Base-by-base conservation (phyloP, 2,113 vertebrate species). In the Pseudorasbora parva region DNA sequence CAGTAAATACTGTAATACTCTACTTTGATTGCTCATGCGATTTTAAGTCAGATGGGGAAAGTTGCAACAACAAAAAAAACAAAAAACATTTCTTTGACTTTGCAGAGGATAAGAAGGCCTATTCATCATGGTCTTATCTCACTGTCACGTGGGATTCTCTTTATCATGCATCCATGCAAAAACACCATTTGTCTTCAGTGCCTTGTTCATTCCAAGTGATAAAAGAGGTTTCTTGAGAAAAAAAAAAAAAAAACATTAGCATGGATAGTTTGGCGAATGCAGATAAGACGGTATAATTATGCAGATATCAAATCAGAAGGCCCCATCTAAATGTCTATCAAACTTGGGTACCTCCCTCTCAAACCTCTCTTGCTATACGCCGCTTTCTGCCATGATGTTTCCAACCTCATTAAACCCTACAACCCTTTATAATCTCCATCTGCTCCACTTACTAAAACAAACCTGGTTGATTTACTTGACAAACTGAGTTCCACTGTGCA, bases 101-200 rank as follows among this genome's bases (percentile, higher is more conserved):
- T 93, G 91, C 91, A 90, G 88, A 87, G 75, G 64, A 73, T 62
- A 51, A 74, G 76, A 73, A 56, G 89, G 77, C 91, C 85, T 92
- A 93, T 94, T 91, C 88, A 91, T 94, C 92, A 94, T 87, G 76
- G 69, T 83, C 92, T 94, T 94, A 94, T 94, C 94, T 90, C 66
- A 69, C 37, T 1, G 91, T 94, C 92, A 91, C 91, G 85, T 75
- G 83, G 89, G 86, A 91, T 90, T 80, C 90, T 92, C 91, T 92
- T 93, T 94, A 94, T 94, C 94, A 92, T 91, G 92, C 93, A 94
- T 91, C 91, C 90, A 93, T 94, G 91, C 93, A 94, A 94, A 72
- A 94, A 92, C 92, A 92, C 92, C 91, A 94, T 94, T 94, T 90
- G 87, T 94, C 94, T 93, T 93, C 90, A 75, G 77, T 77, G 72